Base-by-base conservation (phyloP, 2,888 invertebrate species). In the Nowickia ferox region DNA sequence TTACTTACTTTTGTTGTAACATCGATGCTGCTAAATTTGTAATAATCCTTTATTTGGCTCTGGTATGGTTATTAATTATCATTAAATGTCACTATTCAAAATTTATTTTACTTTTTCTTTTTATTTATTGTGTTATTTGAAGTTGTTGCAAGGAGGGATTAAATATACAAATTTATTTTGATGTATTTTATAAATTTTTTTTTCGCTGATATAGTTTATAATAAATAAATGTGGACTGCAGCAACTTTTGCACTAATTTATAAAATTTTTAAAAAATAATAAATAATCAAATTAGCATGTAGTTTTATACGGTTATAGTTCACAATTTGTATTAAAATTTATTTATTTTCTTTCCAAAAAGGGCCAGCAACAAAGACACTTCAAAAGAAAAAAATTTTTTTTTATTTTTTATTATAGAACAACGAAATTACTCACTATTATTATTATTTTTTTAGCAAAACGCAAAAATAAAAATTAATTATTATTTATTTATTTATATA, bases 71-170 rank as follows among this genome's bases (percentile, higher is more conserved):
- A 71, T 57, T 48, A 63, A 1, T 59, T 38, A 61, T 63, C 10
- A 42, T 61, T 38, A 44, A 81, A 13, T 53, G 74, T 81, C 80
- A 80, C 65, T 72, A 8, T 44, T 72, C 57, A 8, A n/a, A 15
- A 38, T 55, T 71, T 22, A 22, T 9, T 38, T 22, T 9, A 30
- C 8, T 30, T 53, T 9, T 15, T 10, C 19, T 57, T 46, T 66
- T 17, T 17, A 22, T 59, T n/a, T 30, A 8, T n/a, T 30, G 11
- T 44, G 22, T 57, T 42, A 9, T 51, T 40, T 51, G 10, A n/a
- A 72, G 46, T 5, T 22, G 40, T 74, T 74, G 10, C 15, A 53
- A 81, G 75, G 75, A 81, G 68, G 75, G 81, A 81, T 81, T 79
- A 17, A 42, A n/a, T 63, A 1, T 48, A 48, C n/a, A n/a, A n/a